Conservation (phyloP, 2,888 invertebrate species). For the Phrixothrix hirtus region DNA sequence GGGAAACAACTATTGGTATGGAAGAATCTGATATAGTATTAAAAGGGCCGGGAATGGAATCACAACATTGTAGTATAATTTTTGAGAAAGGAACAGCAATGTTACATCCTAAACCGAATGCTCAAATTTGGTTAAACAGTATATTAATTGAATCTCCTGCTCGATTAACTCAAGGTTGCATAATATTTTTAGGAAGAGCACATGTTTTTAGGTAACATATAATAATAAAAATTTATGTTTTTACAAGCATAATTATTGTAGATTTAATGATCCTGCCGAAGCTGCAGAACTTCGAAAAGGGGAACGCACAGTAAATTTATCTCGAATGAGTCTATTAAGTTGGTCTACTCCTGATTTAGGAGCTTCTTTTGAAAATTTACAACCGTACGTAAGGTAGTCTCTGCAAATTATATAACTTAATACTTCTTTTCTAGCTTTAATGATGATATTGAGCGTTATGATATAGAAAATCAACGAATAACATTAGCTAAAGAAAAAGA, state of each 20-base stretch:
- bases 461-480: constrained; percentile 66
- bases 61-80: constrained; percentile 77
- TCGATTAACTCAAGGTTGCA: constrained; percentile 75
- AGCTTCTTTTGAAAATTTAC: constrained; percentile 69
- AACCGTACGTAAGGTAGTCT: constrained; percentile 48
- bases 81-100: constrained; percentile 74
- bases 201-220: constrained; percentile 58
- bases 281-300: constrained; percentile 81
- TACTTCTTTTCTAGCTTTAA: too few species aligned
- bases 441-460: constrained; percentile 58
- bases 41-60: constrained; percentile 74
- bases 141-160: constrained; percentile 77
- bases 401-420: too few species aligned
- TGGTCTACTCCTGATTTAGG: constrained; percentile 83
- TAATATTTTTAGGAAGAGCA: constrained; percentile 65
- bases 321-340: constrained; percentile 78
- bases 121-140: constrained; percentile 83
- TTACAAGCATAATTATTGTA: constrained; percentile 61
- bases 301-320: constrained; percentile 73
- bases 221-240: too few species aligned
- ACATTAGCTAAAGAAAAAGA: constrained; percentile 64
- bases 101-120: constrained; percentile 70
- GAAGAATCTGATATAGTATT: constrained; percentile 74
- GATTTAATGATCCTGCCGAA: constrained; percentile 88
- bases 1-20: constrained; percentile 82